phyloP scores from a whole-genome alignment of 2,797 vertebrate genomes.

The Karalla daura region DNA sequence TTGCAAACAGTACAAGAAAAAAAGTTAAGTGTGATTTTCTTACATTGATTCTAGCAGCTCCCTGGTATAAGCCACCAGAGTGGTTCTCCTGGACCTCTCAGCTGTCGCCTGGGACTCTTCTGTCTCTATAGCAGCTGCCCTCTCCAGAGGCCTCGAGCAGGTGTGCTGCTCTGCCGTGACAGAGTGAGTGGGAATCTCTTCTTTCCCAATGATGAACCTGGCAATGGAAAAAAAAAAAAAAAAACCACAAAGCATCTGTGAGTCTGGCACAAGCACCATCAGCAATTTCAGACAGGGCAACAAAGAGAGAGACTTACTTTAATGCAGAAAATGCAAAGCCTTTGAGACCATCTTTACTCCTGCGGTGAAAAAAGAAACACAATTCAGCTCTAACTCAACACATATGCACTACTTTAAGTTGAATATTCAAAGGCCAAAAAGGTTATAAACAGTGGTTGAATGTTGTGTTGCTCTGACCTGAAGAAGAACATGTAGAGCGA shows the following conservation, averaged over 20 bases:
- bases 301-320: slow-evolving; percentile 86
- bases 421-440: background rate
- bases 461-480: slow-evolving; percentile 72
- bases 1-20: background rate
- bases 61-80: slow-evolving; percentile 81
- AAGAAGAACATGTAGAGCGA: slow-evolving; percentile 88
- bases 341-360: slow-evolving; percentile 96
- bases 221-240: background rate
- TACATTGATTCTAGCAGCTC: slow-evolving; percentile 91
- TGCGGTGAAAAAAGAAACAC: slow-evolving; percentile 63
- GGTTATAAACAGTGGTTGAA: background rate
- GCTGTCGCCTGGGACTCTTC: slow-evolving; percentile 50
- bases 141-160: slow-evolving; percentile 70
- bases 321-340: slow-evolving; percentile 97
- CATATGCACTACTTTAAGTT: background rate
- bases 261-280: background rate
- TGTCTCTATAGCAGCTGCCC: slow-evolving; percentile 33
- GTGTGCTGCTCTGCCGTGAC: slow-evolving; percentile 80
- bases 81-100: slow-evolving; percentile 74
- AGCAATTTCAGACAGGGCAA: background rate
- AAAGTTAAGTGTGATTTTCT: slow-evolving; percentile 68
- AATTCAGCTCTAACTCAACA: background rate
- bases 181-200: slow-evolving; percentile 93
- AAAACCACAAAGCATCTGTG: background rate
- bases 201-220: slow-evolving; percentile 97